Base-by-base conservation (phyloP, 37 sponge, comb jelly and placozoan genomes). In the Cladorhizidae sp. region DNA sequence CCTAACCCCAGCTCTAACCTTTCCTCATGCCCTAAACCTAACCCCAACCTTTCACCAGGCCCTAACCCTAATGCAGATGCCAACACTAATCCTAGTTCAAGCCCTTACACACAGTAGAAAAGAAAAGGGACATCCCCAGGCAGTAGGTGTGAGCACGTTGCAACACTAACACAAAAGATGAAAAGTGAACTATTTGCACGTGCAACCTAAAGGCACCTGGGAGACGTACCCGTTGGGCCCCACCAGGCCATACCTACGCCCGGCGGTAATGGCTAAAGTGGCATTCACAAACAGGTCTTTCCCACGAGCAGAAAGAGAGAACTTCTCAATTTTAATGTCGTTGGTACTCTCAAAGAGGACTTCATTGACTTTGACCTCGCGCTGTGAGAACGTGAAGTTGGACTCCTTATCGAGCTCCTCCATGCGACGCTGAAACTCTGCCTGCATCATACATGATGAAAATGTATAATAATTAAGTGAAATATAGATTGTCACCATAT, bases 221-320 rank as follows among this genome's bases (percentile, higher is more conserved):
- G 55, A n/a, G 49, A 54, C 82, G 78, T 28, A 96, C 97, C 98
- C 98, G 67, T 98, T 98, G 38, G 98, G 98, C 52, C 98, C 98
- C 45, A 98, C 98, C 32, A 98, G 90, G 20, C 98, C 98, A 52
- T 98, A 98, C 75, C 93, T 82, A 43, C 98, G 40, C 25, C 92
- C 90, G 43, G 81, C 84, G 0, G 96, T 88, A 54, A 98, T 87
- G 36, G 85, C 59, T 23, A 98, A 88, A 0, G 88, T 70, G 26
- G 98, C 98, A 70, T 98, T 95, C 17, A 95, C 89, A 78, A 98
- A 90, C 63, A 98, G 75, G 18, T 95, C 94, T 67, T 98, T 98
- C 3, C 98, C 98, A 35, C 91, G 79, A 42, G 98, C 98, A 35
- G 93, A 94, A 40, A 98, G 71, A n/a, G 96, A 91, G 68, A 98